phyloP scores from a whole-genome alignment of 2,113 vertebrate species.

The Leptobrachium leishanense region DNA sequence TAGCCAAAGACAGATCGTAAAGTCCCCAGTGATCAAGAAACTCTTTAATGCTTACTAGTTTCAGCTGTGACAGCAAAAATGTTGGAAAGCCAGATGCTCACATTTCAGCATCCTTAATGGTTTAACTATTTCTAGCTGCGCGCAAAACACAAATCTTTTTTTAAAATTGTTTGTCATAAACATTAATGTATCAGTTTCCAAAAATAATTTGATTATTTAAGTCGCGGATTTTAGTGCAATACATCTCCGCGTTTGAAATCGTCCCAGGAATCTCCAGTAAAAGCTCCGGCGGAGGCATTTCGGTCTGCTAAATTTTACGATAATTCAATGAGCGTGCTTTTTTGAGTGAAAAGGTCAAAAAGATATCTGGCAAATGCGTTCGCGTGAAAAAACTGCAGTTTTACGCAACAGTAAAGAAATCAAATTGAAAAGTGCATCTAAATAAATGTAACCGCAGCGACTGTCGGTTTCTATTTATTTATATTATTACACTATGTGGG shows the following conservation, averaged over 20 bases:
- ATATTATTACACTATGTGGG: too few species aligned
- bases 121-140: constrained; percentile 24
- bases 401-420: background rate
- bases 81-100: constrained; percentile 58
- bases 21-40: constrained; percentile 62
- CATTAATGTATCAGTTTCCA: constrained; percentile 22
- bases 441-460: background rate
- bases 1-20: constrained; percentile 64
- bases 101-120: constrained; percentile 51
- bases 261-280: background rate
- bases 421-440: background rate
- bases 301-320: constrained; percentile 7
- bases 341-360: constrained; percentile 14
- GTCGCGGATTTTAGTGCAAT: background rate
- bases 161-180: constrained; percentile 31
- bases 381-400: constrained; percentile 2
- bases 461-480: background rate
- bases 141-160: constrained; percentile 36
- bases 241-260: background rate
- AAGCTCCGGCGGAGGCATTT: constrained; percentile 3
- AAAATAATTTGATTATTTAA: constrained; percentile 31
- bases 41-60: constrained; percentile 62
- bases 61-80: constrained; percentile 57
- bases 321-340: constrained; percentile 5
- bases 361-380: constrained; percentile 11